Conservation (phyloP, 2,888 invertebrate genomes). For the Dasypogon diadema region DNA sequence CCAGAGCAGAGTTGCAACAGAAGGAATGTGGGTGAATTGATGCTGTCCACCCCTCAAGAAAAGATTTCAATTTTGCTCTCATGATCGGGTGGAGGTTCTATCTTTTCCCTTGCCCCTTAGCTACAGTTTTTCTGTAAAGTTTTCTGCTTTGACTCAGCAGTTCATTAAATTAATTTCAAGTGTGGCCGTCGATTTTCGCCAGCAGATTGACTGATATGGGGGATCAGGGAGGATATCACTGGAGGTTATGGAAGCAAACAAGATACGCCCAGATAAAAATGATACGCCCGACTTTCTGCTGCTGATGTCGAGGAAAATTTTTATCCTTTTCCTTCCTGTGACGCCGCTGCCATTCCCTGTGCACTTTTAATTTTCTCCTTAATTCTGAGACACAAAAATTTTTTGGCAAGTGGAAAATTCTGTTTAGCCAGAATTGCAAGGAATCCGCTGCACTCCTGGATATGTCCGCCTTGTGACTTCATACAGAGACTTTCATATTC, state of each 20-base stretch:
- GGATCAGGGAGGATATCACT: neutral
- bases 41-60: conserved; percentile 1
- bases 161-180: conserved; percentile 45
- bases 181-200: conserved; percentile 33
- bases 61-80: conserved; percentile 24
- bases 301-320: conserved; percentile 24
- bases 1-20: conserved; percentile 12
- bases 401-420: conserved; percentile 39
- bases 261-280: conserved; percentile 10
- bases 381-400: conserved; percentile 38
- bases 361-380: conserved; percentile 42
- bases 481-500: conserved; percentile 20
- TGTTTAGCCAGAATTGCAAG: conserved; percentile 24
- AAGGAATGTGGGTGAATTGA: neutral
- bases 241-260: neutral
- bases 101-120: neutral
- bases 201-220: conserved; percentile 28
- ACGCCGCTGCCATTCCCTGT: conserved; percentile 10
- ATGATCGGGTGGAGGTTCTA: neutral
- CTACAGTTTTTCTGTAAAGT: neutral
- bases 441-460: conserved; percentile 25
- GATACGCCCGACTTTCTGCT: conserved; percentile 19
- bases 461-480: conserved; percentile 5
- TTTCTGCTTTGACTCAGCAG: conserved; percentile 24
- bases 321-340: neutral